phyloP scores from a whole-genome alignment of 2,797 vertebrate genomes.

The Cossypha caffra region DNA sequence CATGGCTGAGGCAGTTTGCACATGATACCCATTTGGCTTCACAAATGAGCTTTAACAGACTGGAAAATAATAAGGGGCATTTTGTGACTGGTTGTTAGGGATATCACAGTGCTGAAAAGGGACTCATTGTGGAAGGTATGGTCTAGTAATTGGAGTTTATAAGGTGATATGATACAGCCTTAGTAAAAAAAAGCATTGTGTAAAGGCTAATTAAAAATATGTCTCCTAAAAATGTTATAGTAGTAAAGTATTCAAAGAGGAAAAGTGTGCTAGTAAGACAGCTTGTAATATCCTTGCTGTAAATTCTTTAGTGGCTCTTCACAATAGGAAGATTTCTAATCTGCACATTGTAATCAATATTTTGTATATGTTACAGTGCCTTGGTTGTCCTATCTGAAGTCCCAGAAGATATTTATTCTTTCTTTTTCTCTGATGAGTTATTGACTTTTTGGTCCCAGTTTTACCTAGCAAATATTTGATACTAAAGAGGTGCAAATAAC shows the following conservation, averaged over 20 bases:
- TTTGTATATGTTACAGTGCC: background rate
- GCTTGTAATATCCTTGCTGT: background rate
- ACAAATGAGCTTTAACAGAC: background rate
- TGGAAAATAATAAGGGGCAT: background rate
- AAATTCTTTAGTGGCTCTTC: background rate
- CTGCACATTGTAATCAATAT: background rate
- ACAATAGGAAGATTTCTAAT: background rate
- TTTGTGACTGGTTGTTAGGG: background rate
- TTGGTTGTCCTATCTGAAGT: background rate
- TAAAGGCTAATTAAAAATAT: background rate
- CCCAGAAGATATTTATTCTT: background rate
- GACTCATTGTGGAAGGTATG: background rate
- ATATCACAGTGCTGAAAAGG: background rate
- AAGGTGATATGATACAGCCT: background rate
- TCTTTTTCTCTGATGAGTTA: background rate
- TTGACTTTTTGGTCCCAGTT: slow-evolving; percentile 1
- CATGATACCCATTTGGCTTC: background rate
- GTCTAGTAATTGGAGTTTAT: background rate
- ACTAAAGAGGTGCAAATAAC: background rate
- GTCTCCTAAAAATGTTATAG: background rate
- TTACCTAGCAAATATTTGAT: background rate
- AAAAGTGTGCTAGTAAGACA: background rate
- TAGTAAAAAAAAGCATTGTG: background rate
- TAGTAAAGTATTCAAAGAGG: background rate
- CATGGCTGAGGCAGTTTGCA: background rate